phyloP scores from a whole-genome alignment of 2,797 vertebrate species.

The Chiloscyllium punctatum region DNA sequence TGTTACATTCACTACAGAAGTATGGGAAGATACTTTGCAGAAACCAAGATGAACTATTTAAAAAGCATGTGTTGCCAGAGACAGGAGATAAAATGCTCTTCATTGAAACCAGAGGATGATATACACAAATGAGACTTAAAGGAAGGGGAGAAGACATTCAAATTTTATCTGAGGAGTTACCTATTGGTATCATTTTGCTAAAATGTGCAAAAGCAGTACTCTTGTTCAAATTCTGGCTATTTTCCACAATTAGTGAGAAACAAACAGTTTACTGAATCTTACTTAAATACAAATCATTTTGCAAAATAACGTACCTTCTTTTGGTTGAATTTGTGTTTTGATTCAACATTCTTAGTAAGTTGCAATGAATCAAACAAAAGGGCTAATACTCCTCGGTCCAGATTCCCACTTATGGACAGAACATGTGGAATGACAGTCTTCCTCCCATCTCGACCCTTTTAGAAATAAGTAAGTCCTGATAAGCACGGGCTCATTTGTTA shows the following conservation, averaged over 20 bases:
- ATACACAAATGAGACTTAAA: background rate
- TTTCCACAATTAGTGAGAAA: background rate
- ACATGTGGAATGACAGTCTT: constrained; percentile 73
- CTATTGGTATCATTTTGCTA: background rate
- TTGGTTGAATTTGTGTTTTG: background rate
- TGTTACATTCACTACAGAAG: too few relatives aligned
- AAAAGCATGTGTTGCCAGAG: background rate
- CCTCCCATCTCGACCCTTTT: constrained; percentile 72
- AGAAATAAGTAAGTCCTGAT: background rate
- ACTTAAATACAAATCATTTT: background rate
- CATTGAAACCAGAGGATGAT: background rate
- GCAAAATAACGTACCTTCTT: constrained; percentile 11
- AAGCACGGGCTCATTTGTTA: background rate
- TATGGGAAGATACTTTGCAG: background rate
- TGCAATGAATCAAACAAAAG: constrained; percentile 83
- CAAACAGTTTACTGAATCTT: background rate
- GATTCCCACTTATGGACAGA: constrained; percentile 68
- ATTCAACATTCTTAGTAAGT: constrained; percentile 57
- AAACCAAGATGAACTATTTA: background rate
- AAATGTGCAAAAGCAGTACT: background rate
- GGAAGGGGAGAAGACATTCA: background rate
- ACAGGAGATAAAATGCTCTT: background rate
- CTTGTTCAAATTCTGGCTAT: background rate
- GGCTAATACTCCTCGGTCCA: constrained; percentile 74
- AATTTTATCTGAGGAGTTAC: background rate